Conservation (phyloP, 2,113 vertebrate species). For the Oreamnos americanus region DNA sequence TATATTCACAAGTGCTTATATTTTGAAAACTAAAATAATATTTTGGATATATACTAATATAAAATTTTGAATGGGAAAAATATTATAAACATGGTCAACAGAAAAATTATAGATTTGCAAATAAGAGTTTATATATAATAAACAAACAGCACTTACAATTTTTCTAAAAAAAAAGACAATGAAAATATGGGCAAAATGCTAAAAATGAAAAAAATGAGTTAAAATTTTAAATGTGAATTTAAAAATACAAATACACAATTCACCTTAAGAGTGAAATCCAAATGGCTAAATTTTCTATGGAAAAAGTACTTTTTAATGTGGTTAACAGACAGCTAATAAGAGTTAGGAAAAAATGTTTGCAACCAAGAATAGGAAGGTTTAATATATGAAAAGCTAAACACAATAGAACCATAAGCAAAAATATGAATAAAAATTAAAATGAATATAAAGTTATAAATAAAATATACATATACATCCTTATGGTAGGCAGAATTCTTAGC, state of each 20-base stretch:
- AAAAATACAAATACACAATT: neutral
- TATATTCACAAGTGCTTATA: conserved; percentile 1
- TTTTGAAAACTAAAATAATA: neutral
- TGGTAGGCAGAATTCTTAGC: neutral
- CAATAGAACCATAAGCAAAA: neutral
- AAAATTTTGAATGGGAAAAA: conserved; percentile 15
- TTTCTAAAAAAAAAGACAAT: neutral
- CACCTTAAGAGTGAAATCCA: neutral
- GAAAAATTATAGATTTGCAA: neutral
- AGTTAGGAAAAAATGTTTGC: neutral
- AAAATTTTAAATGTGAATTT: neutral
- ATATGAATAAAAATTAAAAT: neutral
- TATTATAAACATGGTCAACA: neutral
- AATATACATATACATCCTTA: neutral
- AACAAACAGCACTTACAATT: neutral
- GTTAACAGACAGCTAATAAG: neutral
- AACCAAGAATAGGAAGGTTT: neutral
- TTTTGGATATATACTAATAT: neutral
- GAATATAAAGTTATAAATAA: neutral
- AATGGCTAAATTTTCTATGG: neutral
- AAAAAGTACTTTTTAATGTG: neutral
- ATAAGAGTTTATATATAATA: neutral
- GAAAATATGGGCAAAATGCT: neutral
- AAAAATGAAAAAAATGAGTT: neutral
- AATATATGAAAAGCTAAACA: neutral